A percentile compares a stretch with the other conserved stretches of the same genome.
These are phyloP conservation scores for Illadopsis cleaveri DNA, from an alignment of 2,113 vertebrate species.

Conservation along the genomic window DNA sequence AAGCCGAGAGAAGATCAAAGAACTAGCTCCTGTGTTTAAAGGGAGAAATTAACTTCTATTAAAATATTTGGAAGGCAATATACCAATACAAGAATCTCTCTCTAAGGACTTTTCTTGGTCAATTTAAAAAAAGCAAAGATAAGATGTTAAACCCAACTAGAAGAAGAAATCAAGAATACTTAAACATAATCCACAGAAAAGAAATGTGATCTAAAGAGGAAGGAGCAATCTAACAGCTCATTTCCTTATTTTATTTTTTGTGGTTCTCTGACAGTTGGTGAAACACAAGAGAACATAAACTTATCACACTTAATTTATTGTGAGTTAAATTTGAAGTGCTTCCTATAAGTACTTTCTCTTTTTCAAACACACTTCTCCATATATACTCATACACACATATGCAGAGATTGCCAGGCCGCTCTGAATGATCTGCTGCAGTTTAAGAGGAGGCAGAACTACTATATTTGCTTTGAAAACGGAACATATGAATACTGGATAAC, in stretches of 20 bases:
- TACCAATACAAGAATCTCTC: background rate
- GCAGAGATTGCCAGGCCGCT: background rate
- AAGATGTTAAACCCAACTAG: background rate
- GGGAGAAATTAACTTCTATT: background rate
- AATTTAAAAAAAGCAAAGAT: background rate
- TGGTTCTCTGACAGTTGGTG: background rate
- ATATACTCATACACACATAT: background rate
- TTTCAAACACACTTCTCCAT: background rate
- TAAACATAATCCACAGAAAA: background rate
- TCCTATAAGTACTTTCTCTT: background rate
- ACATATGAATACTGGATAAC: background rate
- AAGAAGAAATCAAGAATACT: background rate
- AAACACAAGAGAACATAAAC: background rate
- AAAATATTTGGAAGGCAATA: slow-evolving; percentile 6
- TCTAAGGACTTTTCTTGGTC: background rate
- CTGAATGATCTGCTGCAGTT: background rate
- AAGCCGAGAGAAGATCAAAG: slow-evolving; percentile 19
- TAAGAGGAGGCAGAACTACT: background rate
- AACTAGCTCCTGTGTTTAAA: background rate
- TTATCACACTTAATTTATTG: background rate
- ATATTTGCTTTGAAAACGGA: background rate
- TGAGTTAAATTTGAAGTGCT: background rate
- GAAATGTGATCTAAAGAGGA: background rate
- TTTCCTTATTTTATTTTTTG: background rate
- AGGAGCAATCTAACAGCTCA: background rate